Percentiles rank a stretch among this genome's conserved stretches.
These are phyloP conservation scores for Dioctria linearis DNA, from an alignment of 2,888 invertebrate genomes.

Conservation along the genomic window DNA sequence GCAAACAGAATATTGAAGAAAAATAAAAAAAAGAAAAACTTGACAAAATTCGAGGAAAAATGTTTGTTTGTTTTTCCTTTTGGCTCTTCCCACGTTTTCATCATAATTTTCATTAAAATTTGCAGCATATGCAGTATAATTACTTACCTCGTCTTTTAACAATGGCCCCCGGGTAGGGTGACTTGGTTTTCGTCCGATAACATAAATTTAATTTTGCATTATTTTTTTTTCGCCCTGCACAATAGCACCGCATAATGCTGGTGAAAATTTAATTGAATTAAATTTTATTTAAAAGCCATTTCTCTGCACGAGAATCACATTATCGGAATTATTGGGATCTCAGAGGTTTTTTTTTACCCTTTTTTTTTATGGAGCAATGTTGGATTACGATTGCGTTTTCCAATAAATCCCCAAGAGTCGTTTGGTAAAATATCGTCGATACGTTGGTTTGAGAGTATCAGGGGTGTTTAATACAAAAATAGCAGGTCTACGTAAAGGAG, in stretches of 20 bases:
- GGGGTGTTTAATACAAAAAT: too few species aligned
- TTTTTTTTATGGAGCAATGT: too few species aligned
- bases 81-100: background rate
- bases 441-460: too few species aligned
- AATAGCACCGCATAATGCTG: background rate
- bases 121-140: background rate
- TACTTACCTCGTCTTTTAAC: background rate
- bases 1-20: too few species aligned
- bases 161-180: background rate
- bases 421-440: too few species aligned
- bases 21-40: background rate
- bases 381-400: too few species aligned
- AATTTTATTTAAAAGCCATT: slow-evolving; percentile 25
- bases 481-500: too few species aligned
- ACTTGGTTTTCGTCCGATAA: background rate
- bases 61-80: too few species aligned
- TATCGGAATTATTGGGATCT: too few species aligned
- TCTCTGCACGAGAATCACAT: background rate
- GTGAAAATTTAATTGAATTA: slow-evolving; percentile 34
- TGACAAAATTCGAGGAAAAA: background rate
- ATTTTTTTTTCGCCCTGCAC: background rate
- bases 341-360: background rate
- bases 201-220: slow-evolving; percentile 26
- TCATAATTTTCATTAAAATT: slow-evolving; percentile 13
- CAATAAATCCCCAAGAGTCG: too few species aligned